Evolutionary conservation across 2,113 vertebrate genomes (phyloP).

Genomic region (Colistium nudipinnis): DNA sequence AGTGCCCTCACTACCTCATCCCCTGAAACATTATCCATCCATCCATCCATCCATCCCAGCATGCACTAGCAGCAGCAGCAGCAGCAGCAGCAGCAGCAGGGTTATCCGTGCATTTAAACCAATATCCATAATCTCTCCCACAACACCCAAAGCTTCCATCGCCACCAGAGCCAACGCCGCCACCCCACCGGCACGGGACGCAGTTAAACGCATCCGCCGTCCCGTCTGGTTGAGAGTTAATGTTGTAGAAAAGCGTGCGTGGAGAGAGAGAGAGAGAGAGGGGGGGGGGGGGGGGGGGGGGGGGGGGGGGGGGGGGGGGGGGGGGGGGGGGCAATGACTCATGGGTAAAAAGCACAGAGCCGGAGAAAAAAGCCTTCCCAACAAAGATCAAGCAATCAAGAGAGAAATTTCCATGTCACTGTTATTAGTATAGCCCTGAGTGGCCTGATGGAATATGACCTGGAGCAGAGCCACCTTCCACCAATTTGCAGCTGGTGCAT

Average conservation of each 20-base stretch:
- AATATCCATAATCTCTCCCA: conserved; percentile 28
- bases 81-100: conserved; percentile 36
- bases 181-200: background rate
- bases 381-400: conserved; percentile 62
- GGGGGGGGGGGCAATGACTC: conserved; percentile 62
- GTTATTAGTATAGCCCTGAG: conserved; percentile 36
- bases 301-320: no score
- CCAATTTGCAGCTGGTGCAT: conserved; percentile 39
- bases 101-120: conserved; percentile 40
- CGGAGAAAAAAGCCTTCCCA: conserved; percentile 49
- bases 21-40: conserved; percentile 74
- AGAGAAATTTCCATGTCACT: conserved; percentile 54
- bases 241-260: conserved; percentile 46
- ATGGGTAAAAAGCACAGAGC: conserved; percentile 37
- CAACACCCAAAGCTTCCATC: conserved; percentile 5
- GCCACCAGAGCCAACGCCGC: background rate
- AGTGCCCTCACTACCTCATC: conserved; percentile 67
- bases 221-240: conserved; percentile 38
- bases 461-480: background rate
- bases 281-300: no score
- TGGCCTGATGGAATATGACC: conserved; percentile 31
- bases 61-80: conserved; percentile 29
- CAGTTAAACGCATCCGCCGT: conserved; percentile 25
- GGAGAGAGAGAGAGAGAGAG: no score
- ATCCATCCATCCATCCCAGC: conserved; percentile 49